These are phyloP conservation scores for Telmatochromis sp. DNA, from an alignment of 2,113 vertebrate species.

Conservation along the genomic window DNA sequence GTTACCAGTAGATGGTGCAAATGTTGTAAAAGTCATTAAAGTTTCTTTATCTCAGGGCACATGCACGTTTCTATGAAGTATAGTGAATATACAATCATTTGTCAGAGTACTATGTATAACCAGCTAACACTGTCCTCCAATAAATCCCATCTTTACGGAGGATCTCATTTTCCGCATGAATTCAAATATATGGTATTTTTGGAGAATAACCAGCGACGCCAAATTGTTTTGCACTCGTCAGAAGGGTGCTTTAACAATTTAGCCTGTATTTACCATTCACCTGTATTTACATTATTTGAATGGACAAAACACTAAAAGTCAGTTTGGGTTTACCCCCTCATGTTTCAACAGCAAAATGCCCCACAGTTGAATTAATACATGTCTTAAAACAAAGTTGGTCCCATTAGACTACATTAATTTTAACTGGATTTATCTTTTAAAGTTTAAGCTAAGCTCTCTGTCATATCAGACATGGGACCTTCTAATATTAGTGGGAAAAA, in stretches of 20 bases:
- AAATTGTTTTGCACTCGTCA: not conserved
- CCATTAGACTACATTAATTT: not conserved
- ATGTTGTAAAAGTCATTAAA: not conserved
- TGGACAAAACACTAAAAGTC: not conserved
- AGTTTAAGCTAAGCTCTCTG: not conserved
- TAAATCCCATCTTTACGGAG: not conserved
- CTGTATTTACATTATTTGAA: not conserved
- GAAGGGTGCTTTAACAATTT: not conserved
- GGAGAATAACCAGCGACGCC: not conserved
- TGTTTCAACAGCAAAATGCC: not conserved
- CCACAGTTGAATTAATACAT: not conserved
- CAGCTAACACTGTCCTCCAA: not conserved
- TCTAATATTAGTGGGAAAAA: accelerated
- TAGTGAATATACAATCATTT: not conserved
- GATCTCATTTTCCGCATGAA: not conserved
- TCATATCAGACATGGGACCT: not conserved
- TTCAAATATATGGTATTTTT: not conserved
- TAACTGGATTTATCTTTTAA: not conserved
- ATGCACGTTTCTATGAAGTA: accelerated
- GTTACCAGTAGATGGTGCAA: slow-evolving; percentile 7
- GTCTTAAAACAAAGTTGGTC: not conserved
- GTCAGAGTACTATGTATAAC: not conserved
- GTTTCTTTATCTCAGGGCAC: not conserved
- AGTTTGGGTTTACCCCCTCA: not conserved
- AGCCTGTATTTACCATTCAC: not conserved